phyloP scores from a whole-genome alignment of 2,888 invertebrate species.

The Hydrotaea cyrtoneurina region DNA sequence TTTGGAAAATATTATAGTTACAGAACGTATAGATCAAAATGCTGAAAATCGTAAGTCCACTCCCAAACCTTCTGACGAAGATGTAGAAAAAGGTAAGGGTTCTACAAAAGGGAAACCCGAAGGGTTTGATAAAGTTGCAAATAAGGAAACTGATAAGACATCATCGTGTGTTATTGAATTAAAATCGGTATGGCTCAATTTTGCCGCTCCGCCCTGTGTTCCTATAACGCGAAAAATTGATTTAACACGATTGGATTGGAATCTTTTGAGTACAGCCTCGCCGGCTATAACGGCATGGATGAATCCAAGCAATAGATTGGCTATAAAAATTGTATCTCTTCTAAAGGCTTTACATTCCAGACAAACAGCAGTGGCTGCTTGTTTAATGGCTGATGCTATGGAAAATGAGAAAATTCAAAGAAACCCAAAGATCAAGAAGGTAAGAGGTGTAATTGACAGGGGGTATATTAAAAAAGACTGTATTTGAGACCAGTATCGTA shows the following conservation, averaged over 20 bases:
- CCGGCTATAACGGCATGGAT: slow-evolving; percentile 99
- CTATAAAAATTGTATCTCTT: slow-evolving; percentile 91
- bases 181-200: slow-evolving; percentile 97
- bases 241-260: slow-evolving; percentile 97
- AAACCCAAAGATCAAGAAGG: slow-evolving; percentile 80
- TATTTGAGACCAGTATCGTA: no score
- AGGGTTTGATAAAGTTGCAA: slow-evolving; percentile 81
- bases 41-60: slow-evolving; percentile 70
- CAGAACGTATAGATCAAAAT: slow-evolving; percentile 64
- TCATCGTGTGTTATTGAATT: slow-evolving; percentile 94
- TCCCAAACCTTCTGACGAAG: slow-evolving; percentile 77
- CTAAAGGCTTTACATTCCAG: slow-evolving; percentile 89
- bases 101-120: slow-evolving; percentile 70
- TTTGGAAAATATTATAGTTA: slow-evolving; percentile 75
- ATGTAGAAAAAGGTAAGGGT: slow-evolving; percentile 79
- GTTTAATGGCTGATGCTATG: slow-evolving; percentile 96
- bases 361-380: slow-evolving; percentile 93
- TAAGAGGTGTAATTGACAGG: slow-evolving; percentile 52
- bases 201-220: slow-evolving; percentile 97
- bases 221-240: slow-evolving; percentile 97
- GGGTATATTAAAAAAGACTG: no score
- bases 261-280: slow-evolving; percentile 95
- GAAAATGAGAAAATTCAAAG: slow-evolving; percentile 89
- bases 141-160: slow-evolving; percentile 86
- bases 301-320: slow-evolving; percentile 95